A percentile compares a stretch with the other conserved stretches of the same genome.
Conservation (phyloP, 1,140 invertebrate species). For the Bursaphelenchus mucronatus region DNA sequence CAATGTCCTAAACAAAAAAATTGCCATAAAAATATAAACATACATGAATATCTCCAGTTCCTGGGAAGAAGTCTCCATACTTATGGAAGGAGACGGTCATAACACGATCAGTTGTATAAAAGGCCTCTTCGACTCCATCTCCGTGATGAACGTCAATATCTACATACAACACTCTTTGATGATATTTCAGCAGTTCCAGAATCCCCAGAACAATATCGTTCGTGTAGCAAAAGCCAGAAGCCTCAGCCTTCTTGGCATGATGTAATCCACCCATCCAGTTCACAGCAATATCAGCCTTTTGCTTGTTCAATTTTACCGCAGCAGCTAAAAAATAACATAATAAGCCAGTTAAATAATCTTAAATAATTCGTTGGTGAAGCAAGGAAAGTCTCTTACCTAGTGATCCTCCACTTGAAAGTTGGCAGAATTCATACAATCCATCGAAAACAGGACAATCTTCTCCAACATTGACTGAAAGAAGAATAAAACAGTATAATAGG, state of each 20-base stretch:
- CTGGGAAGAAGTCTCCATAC: constrained; percentile 87
- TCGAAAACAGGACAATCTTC: constrained; percentile 98
- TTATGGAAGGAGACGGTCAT: constrained; percentile 91
- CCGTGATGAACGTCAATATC: constrained; percentile 90
- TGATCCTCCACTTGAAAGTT: constrained; percentile 92
- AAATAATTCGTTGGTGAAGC: no score
- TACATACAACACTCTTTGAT: constrained; percentile 68
- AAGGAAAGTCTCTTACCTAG: constrained; percentile 65
- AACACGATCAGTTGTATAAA: constrained; percentile 83
- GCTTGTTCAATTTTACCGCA: constrained; percentile 89
- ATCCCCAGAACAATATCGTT: constrained; percentile 94
- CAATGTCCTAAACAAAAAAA: constrained; percentile 62
- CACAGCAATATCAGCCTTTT: constrained; percentile 93
- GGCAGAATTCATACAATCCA: constrained; percentile 92
- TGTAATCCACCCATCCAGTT: constrained; percentile 98
- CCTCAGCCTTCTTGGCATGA: constrained; percentile 91
- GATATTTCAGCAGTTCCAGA: constrained; percentile 75
- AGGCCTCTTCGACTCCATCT: constrained; percentile 86
- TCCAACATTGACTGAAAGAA: constrained; percentile 81
- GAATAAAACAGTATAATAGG: neutral
- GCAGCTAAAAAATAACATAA: constrained; percentile 68
- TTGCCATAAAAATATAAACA: constrained; percentile 25
- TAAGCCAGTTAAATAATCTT: no score
- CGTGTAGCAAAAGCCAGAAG: constrained; percentile 93
- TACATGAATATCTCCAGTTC: constrained; percentile 76